Percentiles rank a stretch among this genome's conserved stretches.
Conservation (phyloP, 2,797 vertebrate genomes). For the Thaleichthys pacificus region DNA sequence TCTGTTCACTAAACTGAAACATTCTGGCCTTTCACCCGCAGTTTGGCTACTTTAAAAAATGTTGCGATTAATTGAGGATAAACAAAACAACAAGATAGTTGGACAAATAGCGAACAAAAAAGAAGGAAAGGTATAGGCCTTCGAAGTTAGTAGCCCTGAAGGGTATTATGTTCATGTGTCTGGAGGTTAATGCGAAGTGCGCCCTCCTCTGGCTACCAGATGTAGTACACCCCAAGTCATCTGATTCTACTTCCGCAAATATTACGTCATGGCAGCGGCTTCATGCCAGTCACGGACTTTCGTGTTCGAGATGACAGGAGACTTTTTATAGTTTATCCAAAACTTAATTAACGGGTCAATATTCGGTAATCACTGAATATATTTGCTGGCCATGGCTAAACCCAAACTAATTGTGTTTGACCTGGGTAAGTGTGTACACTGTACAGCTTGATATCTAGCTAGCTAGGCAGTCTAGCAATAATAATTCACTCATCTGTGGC, state of each 20-base stretch:
- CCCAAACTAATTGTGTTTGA: conserved; percentile 56
- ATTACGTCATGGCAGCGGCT: neutral
- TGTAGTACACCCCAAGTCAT: neutral
- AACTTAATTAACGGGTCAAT: neutral
- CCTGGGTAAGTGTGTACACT: conserved; percentile 37
- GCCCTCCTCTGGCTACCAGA: neutral
- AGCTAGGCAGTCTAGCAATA: neutral
- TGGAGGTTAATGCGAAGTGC: neutral
- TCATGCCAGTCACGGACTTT: too few species aligned
- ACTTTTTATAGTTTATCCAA: too few species aligned
- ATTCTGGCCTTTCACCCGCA: neutral
- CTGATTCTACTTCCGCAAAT: neutral
- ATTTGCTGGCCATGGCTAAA: conserved; percentile 39
- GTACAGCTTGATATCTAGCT: neutral
- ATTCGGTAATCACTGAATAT: neutral
- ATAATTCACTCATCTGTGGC: neutral
- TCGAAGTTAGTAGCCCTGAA: neutral
- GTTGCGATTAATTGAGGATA: neutral
- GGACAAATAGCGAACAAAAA: too few species aligned
- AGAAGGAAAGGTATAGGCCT: neutral
- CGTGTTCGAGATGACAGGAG: too few species aligned
- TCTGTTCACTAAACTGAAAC: too few species aligned
- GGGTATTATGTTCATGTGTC: too few species aligned
- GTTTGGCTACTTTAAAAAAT: neutral
- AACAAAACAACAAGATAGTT: neutral